Evolutionary conservation across 2,797 vertebrate genomes (phyloP).

Genomic region (Molossus molossus): DNA sequence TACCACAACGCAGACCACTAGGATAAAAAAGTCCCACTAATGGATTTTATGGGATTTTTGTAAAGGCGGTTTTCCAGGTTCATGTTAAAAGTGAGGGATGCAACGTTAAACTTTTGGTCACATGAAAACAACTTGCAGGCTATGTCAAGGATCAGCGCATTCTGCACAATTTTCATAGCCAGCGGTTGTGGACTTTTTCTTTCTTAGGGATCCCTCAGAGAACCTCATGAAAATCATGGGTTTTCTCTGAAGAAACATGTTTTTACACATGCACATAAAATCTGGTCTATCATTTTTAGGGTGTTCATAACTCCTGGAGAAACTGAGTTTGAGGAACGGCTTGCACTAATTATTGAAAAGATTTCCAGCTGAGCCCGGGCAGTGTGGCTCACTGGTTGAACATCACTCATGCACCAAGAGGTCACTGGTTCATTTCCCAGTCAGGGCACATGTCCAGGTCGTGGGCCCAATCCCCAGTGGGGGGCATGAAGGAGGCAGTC

Average conservation of each 20-base stretch:
- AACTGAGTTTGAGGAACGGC: not conserved
- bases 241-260: not conserved
- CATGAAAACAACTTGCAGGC: slow-evolving; percentile 25
- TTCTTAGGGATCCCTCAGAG: not conserved
- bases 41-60: slow-evolving; percentile 33
- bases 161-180: not conserved
- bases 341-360: not conserved
- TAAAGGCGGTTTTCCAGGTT: not conserved
- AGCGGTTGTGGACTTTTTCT: not conserved
- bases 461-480: too few relatives aligned
- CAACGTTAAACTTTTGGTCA: not conserved
- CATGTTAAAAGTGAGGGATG: slow-evolving; percentile 22
- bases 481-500: too few relatives aligned
- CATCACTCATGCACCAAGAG: too few relatives aligned
- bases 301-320: not conserved
- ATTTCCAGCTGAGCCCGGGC: not conserved
- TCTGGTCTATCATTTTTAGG: not conserved
- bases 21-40: slow-evolving; percentile 15
- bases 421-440: too few relatives aligned
- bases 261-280: not conserved
- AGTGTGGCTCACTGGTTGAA: too few relatives aligned
- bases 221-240: not conserved
- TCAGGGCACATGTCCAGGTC: too few relatives aligned
- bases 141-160: not conserved
- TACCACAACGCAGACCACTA: slow-evolving; percentile 37